phyloP scores from a whole-genome alignment of 2,113 vertebrate genomes.

The Eulemur rufifrons region DNA sequence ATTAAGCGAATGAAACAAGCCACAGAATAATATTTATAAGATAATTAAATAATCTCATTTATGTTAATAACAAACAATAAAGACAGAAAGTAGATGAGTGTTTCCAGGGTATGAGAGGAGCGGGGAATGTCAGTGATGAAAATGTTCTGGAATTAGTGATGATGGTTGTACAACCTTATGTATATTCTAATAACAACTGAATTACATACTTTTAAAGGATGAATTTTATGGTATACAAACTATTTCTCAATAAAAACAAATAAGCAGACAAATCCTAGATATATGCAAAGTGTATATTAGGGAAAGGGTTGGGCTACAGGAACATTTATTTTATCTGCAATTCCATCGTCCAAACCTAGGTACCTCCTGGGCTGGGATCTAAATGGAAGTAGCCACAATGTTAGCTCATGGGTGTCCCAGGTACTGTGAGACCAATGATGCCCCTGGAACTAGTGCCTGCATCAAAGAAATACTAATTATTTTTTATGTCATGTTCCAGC shows the following conservation, averaged over 20 bases:
- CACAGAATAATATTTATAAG: not conserved
- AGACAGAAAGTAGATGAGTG: not conserved
- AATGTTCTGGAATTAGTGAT: not conserved
- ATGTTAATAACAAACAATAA: not conserved
- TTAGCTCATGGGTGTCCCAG: not conserved
- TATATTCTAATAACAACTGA: not conserved
- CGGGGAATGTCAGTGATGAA: not conserved
- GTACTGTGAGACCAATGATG: not conserved
- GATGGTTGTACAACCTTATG: not conserved
- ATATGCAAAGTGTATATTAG: not conserved
- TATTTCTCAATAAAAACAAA: slow-evolving; percentile 4
- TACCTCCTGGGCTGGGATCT: not conserved
- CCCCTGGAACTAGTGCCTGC: not conserved
- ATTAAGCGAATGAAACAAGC: not conserved
- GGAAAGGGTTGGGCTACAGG: not conserved
- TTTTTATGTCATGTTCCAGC: slow-evolving; percentile 8
- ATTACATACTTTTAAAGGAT: not conserved
- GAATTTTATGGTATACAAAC: not conserved
- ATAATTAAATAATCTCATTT: not conserved
- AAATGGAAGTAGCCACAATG: not conserved
- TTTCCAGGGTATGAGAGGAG: not conserved
- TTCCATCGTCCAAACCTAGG: not conserved
- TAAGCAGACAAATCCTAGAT: not conserved
- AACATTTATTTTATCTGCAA: not conserved
- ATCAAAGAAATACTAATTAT: slow-evolving; percentile 15